These are phyloP conservation scores for Synergus gifuensis DNA, from an alignment of 2,888 invertebrate genomes.

Conservation along the genomic window DNA sequence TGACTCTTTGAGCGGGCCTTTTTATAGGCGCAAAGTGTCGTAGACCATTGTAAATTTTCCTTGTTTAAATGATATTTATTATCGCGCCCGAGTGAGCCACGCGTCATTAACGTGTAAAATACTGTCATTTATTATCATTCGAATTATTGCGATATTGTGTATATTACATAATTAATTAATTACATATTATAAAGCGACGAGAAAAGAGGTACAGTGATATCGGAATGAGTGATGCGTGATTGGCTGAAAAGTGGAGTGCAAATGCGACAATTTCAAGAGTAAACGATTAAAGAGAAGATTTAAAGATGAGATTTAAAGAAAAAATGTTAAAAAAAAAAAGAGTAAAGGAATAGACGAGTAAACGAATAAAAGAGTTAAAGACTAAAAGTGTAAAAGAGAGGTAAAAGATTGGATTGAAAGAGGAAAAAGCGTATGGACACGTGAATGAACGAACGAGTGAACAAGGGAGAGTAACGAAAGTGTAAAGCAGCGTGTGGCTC, in stretches of 20 bases:
- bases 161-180: slow-evolving; percentile 67
- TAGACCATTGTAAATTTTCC: slow-evolving; percentile 76
- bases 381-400: slow-evolving; percentile 47
- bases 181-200: slow-evolving; percentile 57
- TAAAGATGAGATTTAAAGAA: background rate
- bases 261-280: slow-evolving; percentile 8
- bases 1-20: slow-evolving; percentile 31
- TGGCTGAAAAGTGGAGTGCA: background rate
- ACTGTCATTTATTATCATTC: slow-evolving; percentile 75
- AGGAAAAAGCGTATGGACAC: slow-evolving; percentile 49
- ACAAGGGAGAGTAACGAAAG: slow-evolving; percentile 45
- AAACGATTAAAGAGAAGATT: slow-evolving; percentile 28
- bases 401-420: slow-evolving; percentile 52
- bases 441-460: slow-evolving; percentile 52
- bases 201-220: slow-evolving; percentile 44
- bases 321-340: slow-evolving; percentile 43
- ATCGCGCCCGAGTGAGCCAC: slow-evolving; percentile 69
- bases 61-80: slow-evolving; percentile 76
- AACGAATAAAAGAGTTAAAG: slow-evolving; percentile 54
- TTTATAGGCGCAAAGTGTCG: slow-evolving; percentile 38
- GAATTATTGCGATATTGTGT: slow-evolving; percentile 75
- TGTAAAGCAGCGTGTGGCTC: slow-evolving; percentile 55
- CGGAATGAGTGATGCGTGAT: slow-evolving; percentile 37
- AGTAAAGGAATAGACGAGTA: slow-evolving; percentile 34
- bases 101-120: slow-evolving; percentile 77